A percentile compares a stretch with the other conserved stretches of the same genome.
Conservation (phyloP, 2,113 vertebrate species). For the Mirounga angustirostris region DNA sequence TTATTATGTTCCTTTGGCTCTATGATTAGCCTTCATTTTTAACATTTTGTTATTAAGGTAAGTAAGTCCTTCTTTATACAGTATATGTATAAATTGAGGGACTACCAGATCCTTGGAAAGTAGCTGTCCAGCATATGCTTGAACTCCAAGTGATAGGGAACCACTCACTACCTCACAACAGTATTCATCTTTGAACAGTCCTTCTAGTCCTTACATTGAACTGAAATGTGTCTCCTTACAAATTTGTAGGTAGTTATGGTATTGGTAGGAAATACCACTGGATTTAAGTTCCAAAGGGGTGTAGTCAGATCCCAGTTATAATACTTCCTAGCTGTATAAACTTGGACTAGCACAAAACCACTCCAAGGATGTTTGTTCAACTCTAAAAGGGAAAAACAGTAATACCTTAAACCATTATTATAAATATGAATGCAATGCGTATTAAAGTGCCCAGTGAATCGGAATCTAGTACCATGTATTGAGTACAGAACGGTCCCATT, state of each 20-base stretch:
- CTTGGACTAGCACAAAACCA: background rate
- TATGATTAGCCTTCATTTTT: background rate
- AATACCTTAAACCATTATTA: background rate
- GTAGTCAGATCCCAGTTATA: background rate
- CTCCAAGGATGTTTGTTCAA: background rate
- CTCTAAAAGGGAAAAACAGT: background rate
- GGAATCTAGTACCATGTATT: background rate
- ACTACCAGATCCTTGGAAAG: background rate
- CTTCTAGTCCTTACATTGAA: background rate
- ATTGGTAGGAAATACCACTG: constrained; percentile 13
- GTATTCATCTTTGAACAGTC: background rate
- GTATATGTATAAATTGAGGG: background rate
- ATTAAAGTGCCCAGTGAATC: background rate
- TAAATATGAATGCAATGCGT: background rate
- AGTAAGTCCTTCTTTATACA: background rate
- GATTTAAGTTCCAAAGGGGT: background rate
- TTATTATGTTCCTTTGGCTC: background rate
- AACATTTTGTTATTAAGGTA: background rate
- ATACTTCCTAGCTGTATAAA: constrained; percentile 7
- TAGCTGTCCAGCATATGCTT: background rate
- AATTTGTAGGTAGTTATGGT: background rate
- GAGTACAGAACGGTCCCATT: background rate
- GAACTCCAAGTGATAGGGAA: background rate
- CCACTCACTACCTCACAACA: background rate
- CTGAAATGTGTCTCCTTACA: background rate